Conservation (phyloP, 2,888 invertebrate species). For the Patella depressa region DNA sequence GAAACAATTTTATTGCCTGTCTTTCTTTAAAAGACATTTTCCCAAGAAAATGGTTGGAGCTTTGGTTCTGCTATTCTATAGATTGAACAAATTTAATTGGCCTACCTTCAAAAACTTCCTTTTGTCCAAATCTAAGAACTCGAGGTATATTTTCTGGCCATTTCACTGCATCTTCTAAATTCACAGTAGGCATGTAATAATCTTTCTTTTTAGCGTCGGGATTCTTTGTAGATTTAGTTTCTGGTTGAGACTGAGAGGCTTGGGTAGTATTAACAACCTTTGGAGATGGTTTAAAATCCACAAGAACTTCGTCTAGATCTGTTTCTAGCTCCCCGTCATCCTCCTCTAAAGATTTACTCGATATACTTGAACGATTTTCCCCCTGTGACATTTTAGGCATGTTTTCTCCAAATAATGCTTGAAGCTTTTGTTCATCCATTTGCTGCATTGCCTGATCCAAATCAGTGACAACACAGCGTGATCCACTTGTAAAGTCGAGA, state of each 20-base stretch:
- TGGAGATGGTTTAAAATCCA: slow-evolving; percentile 18
- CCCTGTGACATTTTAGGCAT: not conserved
- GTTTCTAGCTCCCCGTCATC: slow-evolving; percentile 44
- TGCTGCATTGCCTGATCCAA: slow-evolving; percentile 55
- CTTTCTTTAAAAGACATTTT: no score
- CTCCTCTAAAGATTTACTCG: slow-evolving; percentile 2
- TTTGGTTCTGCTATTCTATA: not conserved
- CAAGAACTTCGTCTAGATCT: slow-evolving; percentile 46
- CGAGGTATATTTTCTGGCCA: slow-evolving; percentile 86
- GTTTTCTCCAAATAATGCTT: slow-evolving; percentile 36
- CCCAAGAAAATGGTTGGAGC: not conserved
- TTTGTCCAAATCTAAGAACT: slow-evolving; percentile 87
- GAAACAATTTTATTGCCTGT: no score
- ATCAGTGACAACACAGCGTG: slow-evolving; percentile 45
- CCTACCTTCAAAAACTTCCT: slow-evolving; percentile 93
- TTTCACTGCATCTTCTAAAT: slow-evolving; percentile 78
- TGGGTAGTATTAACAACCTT: slow-evolving; percentile 16
- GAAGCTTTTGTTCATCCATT: slow-evolving; percentile 46
- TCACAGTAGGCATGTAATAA: slow-evolving; percentile 70
- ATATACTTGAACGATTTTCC: slow-evolving; percentile 17
- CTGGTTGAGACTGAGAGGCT: not conserved
- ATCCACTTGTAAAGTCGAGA: not conserved
- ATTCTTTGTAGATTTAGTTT: slow-evolving; percentile 18
- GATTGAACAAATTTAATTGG: not conserved
- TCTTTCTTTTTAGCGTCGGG: slow-evolving; percentile 24